phyloP scores from a whole-genome alignment of 1,140 invertebrate genomes.

The Zeugodacus cucurbitae region DNA sequence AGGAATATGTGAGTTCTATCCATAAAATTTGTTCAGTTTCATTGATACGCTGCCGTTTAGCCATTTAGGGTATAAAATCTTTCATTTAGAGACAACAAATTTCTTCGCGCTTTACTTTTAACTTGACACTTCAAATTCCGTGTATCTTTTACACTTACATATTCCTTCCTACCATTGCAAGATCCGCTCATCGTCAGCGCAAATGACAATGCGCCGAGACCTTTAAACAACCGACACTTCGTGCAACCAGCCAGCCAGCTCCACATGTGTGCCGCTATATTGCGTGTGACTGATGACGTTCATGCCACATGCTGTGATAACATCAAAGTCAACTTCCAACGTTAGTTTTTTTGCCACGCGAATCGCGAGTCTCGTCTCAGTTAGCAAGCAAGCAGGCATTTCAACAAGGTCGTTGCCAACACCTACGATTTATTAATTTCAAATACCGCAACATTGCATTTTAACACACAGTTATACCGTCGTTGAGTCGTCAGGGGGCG shows the following conservation, averaged over 20 bases:
- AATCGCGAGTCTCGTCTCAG: background rate
- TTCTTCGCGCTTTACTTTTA: background rate
- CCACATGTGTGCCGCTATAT: background rate
- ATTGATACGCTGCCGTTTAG: too few species aligned
- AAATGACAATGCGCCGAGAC: constrained; percentile 9
- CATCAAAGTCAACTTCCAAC: constrained; percentile 5
- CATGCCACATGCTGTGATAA: constrained; percentile 12
- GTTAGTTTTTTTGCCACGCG: background rate
- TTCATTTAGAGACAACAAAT: background rate
- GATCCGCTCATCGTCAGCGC: background rate
- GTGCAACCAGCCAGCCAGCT: background rate
- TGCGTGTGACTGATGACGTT: constrained; percentile 27
- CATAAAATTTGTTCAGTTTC: too few species aligned
- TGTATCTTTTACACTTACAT: background rate
- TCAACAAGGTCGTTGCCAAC: constrained; percentile 32
- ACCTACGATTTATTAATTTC: constrained; percentile 37
- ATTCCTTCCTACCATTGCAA: background rate
- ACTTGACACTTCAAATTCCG: background rate
- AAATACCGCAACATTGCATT: background rate
- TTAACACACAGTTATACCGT: background rate
- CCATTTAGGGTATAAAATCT: background rate
- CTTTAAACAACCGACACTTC: background rate
- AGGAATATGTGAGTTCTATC: too few species aligned
- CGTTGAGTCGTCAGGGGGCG: background rate
- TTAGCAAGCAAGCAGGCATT: constrained; percentile 17